These are phyloP conservation scores for Tethea ocularis DNA, from an alignment of 2,888 invertebrate species.

Conservation along the genomic window DNA sequence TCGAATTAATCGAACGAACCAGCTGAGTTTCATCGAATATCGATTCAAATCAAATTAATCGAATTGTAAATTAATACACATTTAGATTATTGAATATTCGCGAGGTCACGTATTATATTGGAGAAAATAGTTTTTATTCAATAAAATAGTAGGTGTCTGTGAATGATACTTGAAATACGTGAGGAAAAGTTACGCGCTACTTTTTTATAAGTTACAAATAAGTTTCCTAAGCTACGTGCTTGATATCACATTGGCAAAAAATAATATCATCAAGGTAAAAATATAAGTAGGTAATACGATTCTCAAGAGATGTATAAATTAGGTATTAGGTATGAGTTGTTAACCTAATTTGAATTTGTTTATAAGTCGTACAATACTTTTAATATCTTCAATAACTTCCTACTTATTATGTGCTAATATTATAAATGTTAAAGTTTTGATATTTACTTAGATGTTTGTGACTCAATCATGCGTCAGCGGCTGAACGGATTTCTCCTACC, in stretches of 20 bases:
- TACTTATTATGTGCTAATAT: too few species aligned
- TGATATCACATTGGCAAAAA: neutral
- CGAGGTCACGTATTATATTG: slow-evolving; percentile 3
- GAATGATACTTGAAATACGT: neutral
- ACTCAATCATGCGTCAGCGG: too few species aligned
- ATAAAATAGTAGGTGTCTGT: neutral
- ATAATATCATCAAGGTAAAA: too few species aligned
- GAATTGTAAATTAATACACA: neutral
- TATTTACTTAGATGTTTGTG: too few species aligned
- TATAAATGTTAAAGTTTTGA: too few species aligned
- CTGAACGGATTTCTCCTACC: too few species aligned
- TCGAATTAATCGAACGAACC: neutral
- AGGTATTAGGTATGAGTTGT: too few species aligned
- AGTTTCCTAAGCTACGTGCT: neutral
- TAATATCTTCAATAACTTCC: too few species aligned
- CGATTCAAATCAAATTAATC: neutral
- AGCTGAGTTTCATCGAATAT: neutral
- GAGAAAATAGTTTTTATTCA: slow-evolving; percentile 12
- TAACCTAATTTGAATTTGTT: too few species aligned
- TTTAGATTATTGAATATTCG: neutral
- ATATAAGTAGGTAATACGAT: too few species aligned
- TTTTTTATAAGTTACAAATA: neutral
- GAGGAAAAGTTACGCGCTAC: neutral
- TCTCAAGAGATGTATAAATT: too few species aligned
- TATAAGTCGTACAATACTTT: too few species aligned